A percentile compares a stretch with the other conserved stretches of the same genome.
Evolutionary conservation across 1,140 invertebrate species (phyloP).

Genomic region (Drosophila pectinifera): DNA sequence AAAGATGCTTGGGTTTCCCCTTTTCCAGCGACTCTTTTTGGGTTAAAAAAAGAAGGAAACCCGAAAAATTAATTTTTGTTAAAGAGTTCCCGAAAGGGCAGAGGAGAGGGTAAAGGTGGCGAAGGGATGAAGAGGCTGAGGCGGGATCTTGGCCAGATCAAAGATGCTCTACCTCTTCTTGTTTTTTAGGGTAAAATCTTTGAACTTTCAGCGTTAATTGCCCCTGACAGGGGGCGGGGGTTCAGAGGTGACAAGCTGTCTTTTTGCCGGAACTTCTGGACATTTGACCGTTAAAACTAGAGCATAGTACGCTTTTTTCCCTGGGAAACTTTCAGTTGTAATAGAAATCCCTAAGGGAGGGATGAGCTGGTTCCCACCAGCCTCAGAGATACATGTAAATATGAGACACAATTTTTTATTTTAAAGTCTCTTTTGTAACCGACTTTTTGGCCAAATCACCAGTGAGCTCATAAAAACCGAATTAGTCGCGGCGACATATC

Average conservation of each 20-base stretch:
- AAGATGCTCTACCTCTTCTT: conserved; percentile 52
- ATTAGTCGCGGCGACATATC: conserved; percentile 72
- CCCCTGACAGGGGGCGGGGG: conserved; percentile 52
- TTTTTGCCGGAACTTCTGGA: conserved; percentile 55
- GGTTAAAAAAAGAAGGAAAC: conserved; percentile 31
- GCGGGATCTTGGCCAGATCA: conserved; percentile 47
- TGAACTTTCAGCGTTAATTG: conserved; percentile 79
- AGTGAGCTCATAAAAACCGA: conserved; percentile 59
- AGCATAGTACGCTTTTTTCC: conserved; percentile 21
- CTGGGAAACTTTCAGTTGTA: conserved; percentile 7
- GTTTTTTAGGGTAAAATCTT: conserved; percentile 48
- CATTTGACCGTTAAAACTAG: conserved; percentile 69
- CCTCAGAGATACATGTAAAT: not conserved
- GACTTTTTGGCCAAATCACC: conserved; percentile 28
- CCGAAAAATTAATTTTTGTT: conserved; percentile 61
- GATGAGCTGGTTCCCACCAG: not conserved
- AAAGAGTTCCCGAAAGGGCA: conserved; percentile 60
- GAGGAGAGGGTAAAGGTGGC: conserved; percentile 50
- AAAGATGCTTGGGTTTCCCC: conserved; percentile 57
- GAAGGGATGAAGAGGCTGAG: conserved; percentile 48
- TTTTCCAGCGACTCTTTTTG: conserved; percentile 45
- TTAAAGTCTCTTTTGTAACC: conserved; percentile 18
- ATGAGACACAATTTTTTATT: conserved; percentile 5
- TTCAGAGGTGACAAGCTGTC: conserved; percentile 64
- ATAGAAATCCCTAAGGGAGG: not conserved